phyloP scores from a whole-genome alignment of 2,113 vertebrate species.

The Daubentonia madagascariensis region DNA sequence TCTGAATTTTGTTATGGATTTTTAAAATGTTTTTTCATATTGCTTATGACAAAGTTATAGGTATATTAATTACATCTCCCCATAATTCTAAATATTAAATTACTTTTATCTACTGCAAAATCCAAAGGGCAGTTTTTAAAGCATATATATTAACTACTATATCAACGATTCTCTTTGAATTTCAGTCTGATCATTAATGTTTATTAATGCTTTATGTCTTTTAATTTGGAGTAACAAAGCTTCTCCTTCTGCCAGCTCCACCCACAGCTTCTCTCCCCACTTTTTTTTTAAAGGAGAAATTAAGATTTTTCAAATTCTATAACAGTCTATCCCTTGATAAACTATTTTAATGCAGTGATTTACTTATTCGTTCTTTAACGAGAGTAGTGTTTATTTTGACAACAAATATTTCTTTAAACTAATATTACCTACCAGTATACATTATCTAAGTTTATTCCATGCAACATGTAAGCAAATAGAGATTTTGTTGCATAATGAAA shows the following conservation, averaged over 20 bases:
- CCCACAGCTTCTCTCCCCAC: too few species aligned
- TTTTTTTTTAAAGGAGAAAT: not conserved
- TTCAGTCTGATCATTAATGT: not conserved
- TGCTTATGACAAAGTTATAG: not conserved
- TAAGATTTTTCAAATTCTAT: not conserved
- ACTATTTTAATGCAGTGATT: not conserved
- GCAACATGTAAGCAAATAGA: not conserved
- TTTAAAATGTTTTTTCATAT: not conserved
- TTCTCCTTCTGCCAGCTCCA: not conserved
- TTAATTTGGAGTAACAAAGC: not conserved
- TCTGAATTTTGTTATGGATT: not conserved
- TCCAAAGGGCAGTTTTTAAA: not conserved
- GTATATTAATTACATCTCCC: not conserved
- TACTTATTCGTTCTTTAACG: not conserved
- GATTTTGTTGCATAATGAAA: slow-evolving; percentile 14
- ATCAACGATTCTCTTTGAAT: not conserved
- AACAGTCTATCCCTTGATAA: not conserved
- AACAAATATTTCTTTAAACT: not conserved
- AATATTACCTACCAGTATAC: not conserved
- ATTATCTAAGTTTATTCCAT: slow-evolving; percentile 2
- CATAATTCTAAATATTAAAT: not conserved
- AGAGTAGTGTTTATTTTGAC: not conserved
- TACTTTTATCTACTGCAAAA: not conserved
- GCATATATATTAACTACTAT: not conserved
- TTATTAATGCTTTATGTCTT: not conserved